Evolutionary conservation across 2,113 vertebrate species (phyloP), one percentile per base, ranked within the genome.

Genomic region (Lasiurus borealis): DNA sequence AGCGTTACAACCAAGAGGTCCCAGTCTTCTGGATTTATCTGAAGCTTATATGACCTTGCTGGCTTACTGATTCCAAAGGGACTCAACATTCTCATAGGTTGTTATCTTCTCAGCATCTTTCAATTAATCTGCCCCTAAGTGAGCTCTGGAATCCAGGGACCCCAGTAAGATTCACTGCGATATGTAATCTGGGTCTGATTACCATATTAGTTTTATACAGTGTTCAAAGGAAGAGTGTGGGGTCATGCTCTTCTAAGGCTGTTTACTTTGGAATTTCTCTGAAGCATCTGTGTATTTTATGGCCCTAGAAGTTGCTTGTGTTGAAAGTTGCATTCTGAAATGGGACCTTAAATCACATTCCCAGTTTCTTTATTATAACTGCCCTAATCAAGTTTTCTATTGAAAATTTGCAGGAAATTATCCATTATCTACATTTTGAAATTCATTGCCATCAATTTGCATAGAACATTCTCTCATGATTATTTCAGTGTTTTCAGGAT

Each of bases 391-490:
- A 75, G 7, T 36, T 94, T 94, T 57, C 54, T 85, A 13, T 25
- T 80, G 25, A 90, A 84, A 68, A 46, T 91, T 82, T 91, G 21
- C 76, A 73, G 50, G 12, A 87, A 92, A 87, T 75, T 31, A 57
- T 31, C 5, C 25, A 48, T 85, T 57, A 66, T 64, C 25, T 48
- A 66, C 29, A 5, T 48, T 93, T 90, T 90, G 46, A 90, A 96
- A 64, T 19, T 80, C 44, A 73, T 46, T 68, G 40, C 25, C 34
- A 75, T 75, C 29, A 69, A 50, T 64, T 93, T 85, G n/a, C 44
- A 73, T 16, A 91, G 23, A 77, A 64, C 66, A 88, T 52, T 90
- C 13, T 78, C 21, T 87, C 11, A 54, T 23, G 46, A 54, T 66
- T 76, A 66, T 72, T 96, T 92, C 71, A 0, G 5, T 57, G 16